Evolutionary conservation across 2,888 invertebrate species (phyloP), one percentile per base, ranked within the genome.

Genomic region (Lasioglossum vierecki): DNA sequence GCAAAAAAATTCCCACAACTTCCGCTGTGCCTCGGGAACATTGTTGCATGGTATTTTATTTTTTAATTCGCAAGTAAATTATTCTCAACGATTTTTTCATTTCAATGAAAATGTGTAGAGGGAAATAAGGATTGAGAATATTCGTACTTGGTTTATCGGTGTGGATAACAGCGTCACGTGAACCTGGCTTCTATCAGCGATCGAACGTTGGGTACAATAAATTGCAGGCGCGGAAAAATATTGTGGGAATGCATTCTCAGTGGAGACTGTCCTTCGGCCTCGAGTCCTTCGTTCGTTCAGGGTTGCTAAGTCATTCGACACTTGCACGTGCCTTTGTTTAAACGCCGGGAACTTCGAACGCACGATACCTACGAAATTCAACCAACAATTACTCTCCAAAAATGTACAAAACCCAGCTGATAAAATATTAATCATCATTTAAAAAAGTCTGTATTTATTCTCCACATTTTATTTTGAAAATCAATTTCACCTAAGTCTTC

Each of bases 231-330:
- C 70, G 78, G 57, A 74, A 79, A 80, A 80, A 78, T 81, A 82
- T 83, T 80, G 76, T 86, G 88, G 88, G 89, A 93, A 92, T 93
- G 91, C 90, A 86, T 89, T 89, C 89, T 85, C 87, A 78, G 83
- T 80, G 46, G 76, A 63, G 77, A 77, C 83, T 88, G 93, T 93
- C 93, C 93, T 93, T 93, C 93, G 91, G 77, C 85, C 82, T 75
- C 88, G 86, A 92, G 93, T 93, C 92, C 92, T 93, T 92, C 92
- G 89, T 57, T 91, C 85, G 88, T 91, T 92, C 92, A 92, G 91
- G 92, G 91, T 91, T 92, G 91, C 76, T 89, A 73, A 88, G 83
- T 89, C 81, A 82, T 84, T 88, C 82, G 80, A 46, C 78, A 70
- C 41, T 66, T 26, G 70, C 74, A 66, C 80, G 71, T 70, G 68